Percentiles rank a stretch among this genome's conserved stretches.
phyloP scores from a whole-genome alignment of 2,888 invertebrate species.

The Andricus curvator region DNA sequence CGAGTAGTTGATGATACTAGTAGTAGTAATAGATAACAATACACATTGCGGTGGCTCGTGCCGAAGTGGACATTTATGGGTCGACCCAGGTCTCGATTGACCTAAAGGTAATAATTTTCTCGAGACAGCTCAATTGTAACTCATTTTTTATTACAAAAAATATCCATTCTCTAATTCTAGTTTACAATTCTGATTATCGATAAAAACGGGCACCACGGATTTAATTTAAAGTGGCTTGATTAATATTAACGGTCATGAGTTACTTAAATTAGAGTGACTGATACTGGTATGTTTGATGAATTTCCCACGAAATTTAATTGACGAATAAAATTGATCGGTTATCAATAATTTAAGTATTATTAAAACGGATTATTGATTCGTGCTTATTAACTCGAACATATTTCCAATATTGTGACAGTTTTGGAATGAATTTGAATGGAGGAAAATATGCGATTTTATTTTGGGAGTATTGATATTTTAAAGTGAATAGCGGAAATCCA shows the following conservation, averaged over 20 bases:
- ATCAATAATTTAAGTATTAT: background rate
- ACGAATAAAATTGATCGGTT: background rate
- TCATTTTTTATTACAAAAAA: background rate
- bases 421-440: background rate
- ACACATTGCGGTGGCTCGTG: constrained; percentile 52
- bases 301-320: background rate
- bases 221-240: background rate
- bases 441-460: background rate
- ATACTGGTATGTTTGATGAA: background rate
- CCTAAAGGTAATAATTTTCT: constrained; percentile 34
- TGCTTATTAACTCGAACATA: background rate
- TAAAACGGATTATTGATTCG: background rate
- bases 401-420: background rate
- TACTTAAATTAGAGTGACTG: background rate
- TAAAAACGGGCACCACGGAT: background rate
- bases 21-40: constrained; percentile 41
- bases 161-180: background rate
- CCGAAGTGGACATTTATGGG: constrained; percentile 56
- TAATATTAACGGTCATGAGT: background rate
- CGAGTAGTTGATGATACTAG: constrained; percentile 37
- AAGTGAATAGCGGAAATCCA: background rate
- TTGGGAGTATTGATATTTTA: background rate
- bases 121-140: background rate
- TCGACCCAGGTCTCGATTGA: constrained; percentile 56
- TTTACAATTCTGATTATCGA: background rate